phyloP scores from a whole-genome alignment of 2,113 vertebrate genomes.

The Brachionichthys hirsutus region DNA sequence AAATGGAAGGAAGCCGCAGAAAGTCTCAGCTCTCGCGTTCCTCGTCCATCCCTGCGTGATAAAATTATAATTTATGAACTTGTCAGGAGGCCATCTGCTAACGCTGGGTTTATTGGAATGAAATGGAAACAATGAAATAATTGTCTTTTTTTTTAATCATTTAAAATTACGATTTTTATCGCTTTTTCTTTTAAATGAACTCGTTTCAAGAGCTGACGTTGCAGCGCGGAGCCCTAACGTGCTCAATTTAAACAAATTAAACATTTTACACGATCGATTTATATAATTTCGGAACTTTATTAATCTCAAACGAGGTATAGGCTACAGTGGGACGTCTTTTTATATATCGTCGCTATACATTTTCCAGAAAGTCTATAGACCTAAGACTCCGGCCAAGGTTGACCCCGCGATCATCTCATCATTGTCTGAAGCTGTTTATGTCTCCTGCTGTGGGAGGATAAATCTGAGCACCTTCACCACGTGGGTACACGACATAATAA shows the following conservation, averaged over 20 bases:
- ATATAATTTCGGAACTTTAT: neutral
- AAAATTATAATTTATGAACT: constrained; percentile 50
- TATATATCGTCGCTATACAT: too few species aligned
- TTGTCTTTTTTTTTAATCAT: constrained; percentile 23
- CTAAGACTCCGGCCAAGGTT: constrained; percentile 41
- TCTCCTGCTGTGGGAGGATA: constrained; percentile 55
- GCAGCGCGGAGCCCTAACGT: too few species aligned
- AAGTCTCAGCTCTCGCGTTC: constrained; percentile 15
- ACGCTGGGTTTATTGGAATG: constrained; percentile 53
- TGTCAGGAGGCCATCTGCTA: constrained; percentile 54
- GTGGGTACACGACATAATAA: constrained; percentile 51
- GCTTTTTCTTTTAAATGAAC: constrained; percentile 22
- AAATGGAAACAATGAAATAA: constrained; percentile 32
- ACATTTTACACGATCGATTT: neutral
- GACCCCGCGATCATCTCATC: constrained; percentile 43
- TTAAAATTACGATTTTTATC: constrained; percentile 53
- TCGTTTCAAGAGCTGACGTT: constrained; percentile 8
- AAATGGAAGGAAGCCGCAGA: neutral
- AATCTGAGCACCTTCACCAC: constrained; percentile 43
- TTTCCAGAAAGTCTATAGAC: too few species aligned
- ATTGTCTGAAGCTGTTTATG: constrained; percentile 57
- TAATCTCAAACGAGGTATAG: neutral
- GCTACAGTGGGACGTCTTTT: neutral
- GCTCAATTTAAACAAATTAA: too few species aligned
- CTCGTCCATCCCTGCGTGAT: constrained; percentile 24